Conservation (phyloP, 2,888 invertebrate species). For the Scaptomyza reducta region DNA sequence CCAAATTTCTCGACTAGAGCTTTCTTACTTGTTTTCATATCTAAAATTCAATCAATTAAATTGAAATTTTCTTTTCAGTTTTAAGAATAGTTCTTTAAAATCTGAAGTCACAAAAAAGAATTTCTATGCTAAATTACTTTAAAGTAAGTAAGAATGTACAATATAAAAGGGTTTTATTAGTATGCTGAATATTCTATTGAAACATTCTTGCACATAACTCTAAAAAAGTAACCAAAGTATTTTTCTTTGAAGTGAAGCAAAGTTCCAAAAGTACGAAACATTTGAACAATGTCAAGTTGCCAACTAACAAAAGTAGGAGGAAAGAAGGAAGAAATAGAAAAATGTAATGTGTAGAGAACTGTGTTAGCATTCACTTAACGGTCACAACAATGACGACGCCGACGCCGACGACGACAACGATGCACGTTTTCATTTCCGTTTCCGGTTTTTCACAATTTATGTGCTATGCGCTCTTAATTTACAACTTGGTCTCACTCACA, state of each 20-base stretch:
- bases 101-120: too few species aligned
- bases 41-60: too few species aligned
- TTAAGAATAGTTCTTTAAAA: too few species aligned
- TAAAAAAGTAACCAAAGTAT: not conserved
- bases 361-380: conserved; percentile 40
- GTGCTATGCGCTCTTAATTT: conserved; percentile 45
- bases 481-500: conserved; percentile 14
- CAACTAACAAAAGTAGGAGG: conserved; percentile 30
- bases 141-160: too few species aligned
- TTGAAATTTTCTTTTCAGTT: too few species aligned
- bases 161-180: too few species aligned
- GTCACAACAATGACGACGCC: conserved; percentile 32
- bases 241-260: not conserved
- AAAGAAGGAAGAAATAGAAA: not conserved
- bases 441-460: conserved; percentile 58
- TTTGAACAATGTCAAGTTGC: conserved; percentile 22
- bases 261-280: not conserved
- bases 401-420: conserved; percentile 38
- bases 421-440: conserved; percentile 69
- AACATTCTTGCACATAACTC: not conserved
- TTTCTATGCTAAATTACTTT: too few species aligned
- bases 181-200: too few species aligned
- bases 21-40: too few species aligned
- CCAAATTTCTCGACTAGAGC: too few species aligned
- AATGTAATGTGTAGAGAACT: conserved; percentile 20